Evolutionary conservation across 2,888 invertebrate genomes (phyloP), one percentile per base, ranked within the genome.

Genomic region (Aproaerema taeniolella): DNA sequence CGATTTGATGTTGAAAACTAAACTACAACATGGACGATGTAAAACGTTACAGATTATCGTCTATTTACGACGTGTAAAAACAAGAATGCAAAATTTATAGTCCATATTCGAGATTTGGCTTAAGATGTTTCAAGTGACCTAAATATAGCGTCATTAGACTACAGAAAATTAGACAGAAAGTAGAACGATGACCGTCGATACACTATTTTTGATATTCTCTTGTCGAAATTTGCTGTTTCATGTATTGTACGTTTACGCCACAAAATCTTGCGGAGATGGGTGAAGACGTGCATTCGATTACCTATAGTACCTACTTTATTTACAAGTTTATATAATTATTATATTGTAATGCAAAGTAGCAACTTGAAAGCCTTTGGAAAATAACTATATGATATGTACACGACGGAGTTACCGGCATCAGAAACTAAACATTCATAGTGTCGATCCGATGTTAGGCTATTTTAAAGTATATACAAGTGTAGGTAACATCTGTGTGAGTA

Each of bases 201-300:
- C 81, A 82, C 85, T 86, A 86, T 86, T 86, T 86, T 86, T 86
- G 86, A 86, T 86, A 86, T 80, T 72, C 80, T 86, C 86, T 86
- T 86, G 82, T 85, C 86, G 86, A 82, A 83, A 86, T 82, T 83
- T 76, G 79, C 79, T 73, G 72, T 75, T 74, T 72, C 72, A 72
- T 66, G 69, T n/a, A n/a, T n/a, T n/a, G n/a, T 66, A 71, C 73
- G 73, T 75, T 70, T 66, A 73, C 55, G 61, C 67, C 55, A 61
- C 61, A 61, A 29, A 64, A 63, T 70, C 68, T 71, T 69, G 67
- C 62, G 64, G 58, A 68, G 55, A 68, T 66, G 58, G 64, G 65
- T 63, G 70, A 69, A 72, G 68, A 65, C 64, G 69, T 67, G 70
- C 70, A 72, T 73, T 79, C 61, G 75, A 56, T 41, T 73, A 73